These are phyloP conservation scores for Germaria angustata DNA, from an alignment of 2,888 invertebrate genomes.

Conservation along the genomic window DNA sequence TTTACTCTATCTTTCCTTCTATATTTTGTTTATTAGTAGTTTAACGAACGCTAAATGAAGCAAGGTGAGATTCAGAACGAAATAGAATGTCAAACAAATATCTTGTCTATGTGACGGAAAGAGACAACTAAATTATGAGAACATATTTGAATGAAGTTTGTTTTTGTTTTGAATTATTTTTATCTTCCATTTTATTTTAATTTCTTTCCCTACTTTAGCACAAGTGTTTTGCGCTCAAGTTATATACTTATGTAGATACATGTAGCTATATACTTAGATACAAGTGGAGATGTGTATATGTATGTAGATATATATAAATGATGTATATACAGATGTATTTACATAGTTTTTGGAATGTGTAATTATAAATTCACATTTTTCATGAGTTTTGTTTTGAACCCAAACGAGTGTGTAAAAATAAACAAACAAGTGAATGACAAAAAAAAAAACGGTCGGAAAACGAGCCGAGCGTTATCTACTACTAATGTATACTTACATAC, in stretches of 20 bases:
- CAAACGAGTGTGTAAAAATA: slow-evolving; percentile 20
- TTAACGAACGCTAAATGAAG: slow-evolving; percentile 65
- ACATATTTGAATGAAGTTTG: slow-evolving; percentile 5
- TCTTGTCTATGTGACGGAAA: background rate
- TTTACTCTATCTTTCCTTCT: background rate
- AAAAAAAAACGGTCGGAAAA: slow-evolving; percentile 16
- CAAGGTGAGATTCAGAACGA: slow-evolving; percentile 54
- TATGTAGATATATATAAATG: too few relatives aligned
- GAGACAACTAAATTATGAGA: slow-evolving; percentile 15
- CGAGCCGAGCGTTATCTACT: slow-evolving; percentile 40
- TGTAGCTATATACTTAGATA: too few relatives aligned
- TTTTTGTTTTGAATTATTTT: slow-evolving; percentile 19
- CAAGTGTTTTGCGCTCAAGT: slow-evolving; percentile 45
- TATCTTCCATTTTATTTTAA: slow-evolving; percentile 3
- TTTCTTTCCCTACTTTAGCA: slow-evolving; percentile 22
- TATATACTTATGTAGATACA: background rate
- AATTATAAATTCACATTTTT: slow-evolving; percentile 59
- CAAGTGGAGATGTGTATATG: too few relatives aligned
- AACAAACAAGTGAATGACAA: slow-evolving; percentile 62
- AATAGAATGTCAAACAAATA: slow-evolving; percentile 12
- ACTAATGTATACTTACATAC: background rate
- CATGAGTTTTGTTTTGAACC: slow-evolving; percentile 61
- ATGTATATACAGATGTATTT: background rate
- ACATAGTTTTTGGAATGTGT: slow-evolving; percentile 32
- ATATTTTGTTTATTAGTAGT: slow-evolving; percentile 16